phyloP scores from a whole-genome alignment of 2,797 vertebrate species.

The Xenopus petersii region DNA sequence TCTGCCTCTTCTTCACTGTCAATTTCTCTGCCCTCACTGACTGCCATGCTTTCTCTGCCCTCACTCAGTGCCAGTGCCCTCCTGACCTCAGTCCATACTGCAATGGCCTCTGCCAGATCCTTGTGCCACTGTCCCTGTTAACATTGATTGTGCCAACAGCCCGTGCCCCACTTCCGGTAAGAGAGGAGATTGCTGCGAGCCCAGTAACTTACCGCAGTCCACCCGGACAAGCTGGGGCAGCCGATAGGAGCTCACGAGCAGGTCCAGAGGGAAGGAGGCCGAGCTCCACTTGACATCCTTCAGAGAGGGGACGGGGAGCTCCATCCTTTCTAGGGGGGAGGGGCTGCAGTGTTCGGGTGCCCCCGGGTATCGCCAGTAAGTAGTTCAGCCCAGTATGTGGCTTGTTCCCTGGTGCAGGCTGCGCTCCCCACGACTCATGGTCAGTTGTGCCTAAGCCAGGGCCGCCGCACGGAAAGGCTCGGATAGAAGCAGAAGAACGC shows the following conservation, averaged over 20 bases:
- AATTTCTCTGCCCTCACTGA: too few relatives aligned
- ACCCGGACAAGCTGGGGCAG: conserved; percentile 88
- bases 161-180: too few relatives aligned
- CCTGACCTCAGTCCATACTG: too few relatives aligned
- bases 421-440: conserved; percentile 4
- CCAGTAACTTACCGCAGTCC: conserved; percentile 79
- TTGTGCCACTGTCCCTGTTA: too few relatives aligned
- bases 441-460: background rate
- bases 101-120: too few relatives aligned
- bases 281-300: conserved; percentile 89
- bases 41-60: too few relatives aligned
- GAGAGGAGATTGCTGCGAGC: too few relatives aligned
- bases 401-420: conserved; percentile 5
- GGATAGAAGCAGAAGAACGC: background rate
- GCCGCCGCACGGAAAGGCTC: background rate
- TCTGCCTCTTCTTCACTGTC: too few relatives aligned
- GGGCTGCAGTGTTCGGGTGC: conserved; percentile 10
- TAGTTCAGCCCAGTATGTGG: conserved; percentile 29
- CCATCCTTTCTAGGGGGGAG: conserved; percentile 71
- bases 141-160: too few relatives aligned
- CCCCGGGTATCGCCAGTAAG: background rate
- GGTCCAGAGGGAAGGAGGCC: conserved; percentile 66
- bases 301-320: conserved; percentile 82
- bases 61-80: too few relatives aligned
- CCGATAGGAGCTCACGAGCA: conserved; percentile 86